Base-by-base conservation (phyloP, 1,140 invertebrate genomes). In the Drosophila baimaii region DNA sequence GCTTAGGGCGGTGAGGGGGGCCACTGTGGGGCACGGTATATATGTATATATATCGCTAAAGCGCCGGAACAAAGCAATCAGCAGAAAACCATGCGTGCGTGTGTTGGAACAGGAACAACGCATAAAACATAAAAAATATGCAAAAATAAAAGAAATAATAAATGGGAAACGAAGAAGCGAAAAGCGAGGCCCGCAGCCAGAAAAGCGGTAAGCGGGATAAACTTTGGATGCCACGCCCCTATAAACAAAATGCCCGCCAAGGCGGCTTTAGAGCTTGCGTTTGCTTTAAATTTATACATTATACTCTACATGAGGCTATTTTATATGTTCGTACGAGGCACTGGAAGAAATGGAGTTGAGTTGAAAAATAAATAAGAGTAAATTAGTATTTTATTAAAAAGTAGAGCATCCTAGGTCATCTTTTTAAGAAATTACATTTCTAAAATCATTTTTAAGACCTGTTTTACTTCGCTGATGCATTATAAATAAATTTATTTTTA, bases 41-140 rank as follows among this genome's bases (percentile, higher is more conserved):
- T 63, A 35, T n/a, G n/a, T n/a, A 49, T 17, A n/a, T n/a, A n/a
- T 59, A 56, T n/a, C 70, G 75, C 69, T 86, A 76, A 86, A 86
- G 83, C 82, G 75, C 82, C 82, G 82, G 83, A 86, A 86, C 82
- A 86, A 82, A 79, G 83, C 82, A 86, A 86, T 86, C 82, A 88
- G 79, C 75, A 52, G 71, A 73, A 69, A 74, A 58, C 62, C 74
- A 78, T 71, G 82, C 81, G 79, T 51, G 72, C 58, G 71, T 75
- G 59, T 57, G 51, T 74, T 10, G 43, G 47, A 8, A 19, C 27
- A 55, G 25, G 41, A 68, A 66, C 29, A 58, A 61, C 63, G 47
- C 72, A 68, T 77, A 77, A 77, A 77, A 76, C 54, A 77, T 68
- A 76, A 68, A 76, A 77, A 68, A 68, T 76, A 76, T 76, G 74